Evolutionary conservation across 2,113 vertebrate species (phyloP).

Genomic region (Picathartes gymnocephalus): DNA sequence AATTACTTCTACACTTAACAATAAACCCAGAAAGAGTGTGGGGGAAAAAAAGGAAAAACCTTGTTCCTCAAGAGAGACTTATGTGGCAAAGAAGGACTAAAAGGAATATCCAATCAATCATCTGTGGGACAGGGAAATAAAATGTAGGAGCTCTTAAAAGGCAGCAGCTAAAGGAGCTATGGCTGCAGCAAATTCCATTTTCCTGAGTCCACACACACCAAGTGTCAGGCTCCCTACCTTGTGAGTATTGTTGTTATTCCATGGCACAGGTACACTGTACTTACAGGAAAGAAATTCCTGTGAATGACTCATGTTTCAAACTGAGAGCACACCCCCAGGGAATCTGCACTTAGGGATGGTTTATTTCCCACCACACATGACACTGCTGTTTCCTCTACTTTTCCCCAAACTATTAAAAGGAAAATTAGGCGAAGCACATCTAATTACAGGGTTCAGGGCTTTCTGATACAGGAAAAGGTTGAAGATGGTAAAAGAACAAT

Average conservation of each 20-base stretch:
- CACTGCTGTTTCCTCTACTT: neutral
- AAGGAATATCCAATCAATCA: neutral
- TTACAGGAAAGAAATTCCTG: neutral
- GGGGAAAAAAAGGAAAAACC: no score
- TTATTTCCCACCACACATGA: neutral
- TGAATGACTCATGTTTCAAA: neutral
- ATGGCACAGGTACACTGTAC: neutral
- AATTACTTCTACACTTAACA: neutral
- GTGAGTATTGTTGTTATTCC: neutral
- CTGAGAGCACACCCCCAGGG: neutral
- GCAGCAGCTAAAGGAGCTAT: neutral
- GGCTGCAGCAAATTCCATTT: neutral
- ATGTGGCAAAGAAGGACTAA: neutral
- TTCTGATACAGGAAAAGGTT: neutral
- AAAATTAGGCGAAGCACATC: neutral
- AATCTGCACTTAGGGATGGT: neutral
- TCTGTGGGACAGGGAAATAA: neutral
- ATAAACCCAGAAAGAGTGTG: neutral
- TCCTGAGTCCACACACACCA: neutral
- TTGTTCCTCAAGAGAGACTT: neutral
- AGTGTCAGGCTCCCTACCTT: neutral
- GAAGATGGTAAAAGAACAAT: conserved; percentile 2
- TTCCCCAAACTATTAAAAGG: neutral
- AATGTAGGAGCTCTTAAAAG: neutral
- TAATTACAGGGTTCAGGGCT: neutral